phyloP scores from a whole-genome alignment of 2,113 vertebrate species.

The Jacana jacana region DNA sequence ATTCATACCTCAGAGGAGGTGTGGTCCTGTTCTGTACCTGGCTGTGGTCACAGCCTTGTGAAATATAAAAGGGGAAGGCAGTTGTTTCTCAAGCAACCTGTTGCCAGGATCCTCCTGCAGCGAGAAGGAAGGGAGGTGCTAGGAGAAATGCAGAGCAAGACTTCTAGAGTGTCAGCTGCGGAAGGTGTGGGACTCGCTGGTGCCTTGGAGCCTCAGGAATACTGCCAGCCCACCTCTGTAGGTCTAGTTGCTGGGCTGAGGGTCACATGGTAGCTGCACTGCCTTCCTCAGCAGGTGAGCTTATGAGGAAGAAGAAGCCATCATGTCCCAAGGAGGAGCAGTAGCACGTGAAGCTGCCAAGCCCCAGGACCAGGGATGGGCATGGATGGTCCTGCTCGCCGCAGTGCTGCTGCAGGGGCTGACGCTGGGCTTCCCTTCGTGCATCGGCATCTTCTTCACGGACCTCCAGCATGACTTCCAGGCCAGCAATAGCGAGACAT shows the following conservation, averaged over 20 bases:
- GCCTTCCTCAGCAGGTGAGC: neutral
- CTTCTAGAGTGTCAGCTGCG: neutral
- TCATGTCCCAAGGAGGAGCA: conserved; percentile 56
- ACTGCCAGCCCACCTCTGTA: neutral
- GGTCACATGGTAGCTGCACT: neutral
- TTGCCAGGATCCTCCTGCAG: conserved; percentile 26
- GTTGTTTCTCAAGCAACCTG: neutral
- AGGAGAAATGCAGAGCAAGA: conserved; percentile 10
- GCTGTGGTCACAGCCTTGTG: conserved; percentile 3
- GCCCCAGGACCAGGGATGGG: conserved; percentile 79
- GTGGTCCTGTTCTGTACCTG: conserved; percentile 39
- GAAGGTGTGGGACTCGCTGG: neutral
- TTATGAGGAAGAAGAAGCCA: neutral
- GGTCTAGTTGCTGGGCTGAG: neutral
- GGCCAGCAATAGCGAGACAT: conserved; percentile 88
- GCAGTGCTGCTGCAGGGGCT: conserved; percentile 81
- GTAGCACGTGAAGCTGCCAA: neutral
- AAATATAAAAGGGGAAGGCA: conserved; percentile 56
- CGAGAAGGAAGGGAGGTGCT: neutral
- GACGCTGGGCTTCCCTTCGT: conserved; percentile 86
- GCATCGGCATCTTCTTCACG: conserved; percentile 88
- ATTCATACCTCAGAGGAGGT: conserved; percentile 48
- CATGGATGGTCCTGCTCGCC: conserved; percentile 88
- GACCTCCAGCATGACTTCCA: conserved; percentile 89
- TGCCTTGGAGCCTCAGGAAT: neutral